Evolutionary conservation across 2,888 invertebrate genomes (phyloP).

Genomic region (Acleris sparsana): DNA sequence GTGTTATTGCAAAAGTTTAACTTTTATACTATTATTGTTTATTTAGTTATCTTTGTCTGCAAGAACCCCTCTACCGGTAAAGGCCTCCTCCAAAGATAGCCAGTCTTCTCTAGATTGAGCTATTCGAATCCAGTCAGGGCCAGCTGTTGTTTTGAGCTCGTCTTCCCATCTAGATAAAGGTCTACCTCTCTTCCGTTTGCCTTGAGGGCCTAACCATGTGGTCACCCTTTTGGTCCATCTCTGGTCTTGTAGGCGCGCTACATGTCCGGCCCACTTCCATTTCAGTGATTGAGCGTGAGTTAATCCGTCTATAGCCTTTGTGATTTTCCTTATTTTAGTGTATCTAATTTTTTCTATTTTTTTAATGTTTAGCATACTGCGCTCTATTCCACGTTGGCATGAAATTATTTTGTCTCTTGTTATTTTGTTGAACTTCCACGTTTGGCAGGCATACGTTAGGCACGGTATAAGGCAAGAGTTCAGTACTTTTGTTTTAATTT

Average conservation of each 20-base stretch:
- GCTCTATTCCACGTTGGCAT: constrained; percentile 6
- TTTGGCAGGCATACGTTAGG: constrained; percentile 22
- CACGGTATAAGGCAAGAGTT: neutral
- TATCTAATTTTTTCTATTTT: constrained; percentile 1
- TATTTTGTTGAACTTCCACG: constrained; percentile 7
- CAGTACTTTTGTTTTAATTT: constrained; percentile 1
- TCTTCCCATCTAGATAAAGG: too few relatives aligned
- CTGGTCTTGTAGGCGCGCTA: too few relatives aligned
- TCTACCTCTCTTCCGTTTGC: too few relatives aligned
- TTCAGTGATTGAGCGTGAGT: neutral
- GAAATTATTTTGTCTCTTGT: neutral
- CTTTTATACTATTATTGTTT: too few relatives aligned
- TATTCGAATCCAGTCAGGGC: too few relatives aligned
- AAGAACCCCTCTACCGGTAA: too few relatives aligned
- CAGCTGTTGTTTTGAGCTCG: too few relatives aligned
- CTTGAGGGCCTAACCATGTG: neutral
- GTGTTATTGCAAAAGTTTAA: too few relatives aligned
- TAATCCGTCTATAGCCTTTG: neutral
- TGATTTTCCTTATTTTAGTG: neutral
- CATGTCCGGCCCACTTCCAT: too few relatives aligned
- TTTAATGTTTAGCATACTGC: constrained; percentile 5
- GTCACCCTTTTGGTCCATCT: constrained; percentile 7
- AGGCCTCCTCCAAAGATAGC: too few relatives aligned
- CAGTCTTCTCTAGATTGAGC: too few relatives aligned
- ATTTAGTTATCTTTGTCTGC: too few relatives aligned